phyloP scores from a whole-genome alignment of 2,797 vertebrate species.

The Clarias fuscus region DNA sequence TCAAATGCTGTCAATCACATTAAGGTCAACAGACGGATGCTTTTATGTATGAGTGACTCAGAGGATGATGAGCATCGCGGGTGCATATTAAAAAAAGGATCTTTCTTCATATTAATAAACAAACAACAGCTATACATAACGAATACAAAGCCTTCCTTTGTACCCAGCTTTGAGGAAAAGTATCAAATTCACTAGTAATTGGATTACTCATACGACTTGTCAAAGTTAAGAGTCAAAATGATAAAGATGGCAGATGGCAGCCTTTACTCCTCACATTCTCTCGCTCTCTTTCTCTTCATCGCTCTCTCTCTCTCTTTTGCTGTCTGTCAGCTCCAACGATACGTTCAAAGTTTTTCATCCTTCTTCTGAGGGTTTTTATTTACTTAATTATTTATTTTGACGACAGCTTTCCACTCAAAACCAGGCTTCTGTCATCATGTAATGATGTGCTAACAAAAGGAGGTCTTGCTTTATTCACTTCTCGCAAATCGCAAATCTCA shows the following conservation, averaged over 20 bases:
- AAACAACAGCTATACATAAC: neutral
- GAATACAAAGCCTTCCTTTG: no score
- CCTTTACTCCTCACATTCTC: conserved; percentile 16
- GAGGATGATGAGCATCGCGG: neutral
- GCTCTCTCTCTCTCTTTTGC: neutral
- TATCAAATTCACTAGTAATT: neutral
- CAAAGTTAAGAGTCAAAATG: conserved; percentile 13
- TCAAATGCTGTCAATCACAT: neutral
- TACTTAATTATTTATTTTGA: conserved; percentile 36
- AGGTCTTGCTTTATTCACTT: conserved; percentile 31
- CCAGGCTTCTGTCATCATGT: conserved; percentile 56
- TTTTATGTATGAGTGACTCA: conserved; percentile 2
- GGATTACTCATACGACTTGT: conserved; percentile 21
- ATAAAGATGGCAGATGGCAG: conserved; percentile 18
- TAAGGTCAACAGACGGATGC: conserved; percentile 21
- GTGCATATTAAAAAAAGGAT: neutral
- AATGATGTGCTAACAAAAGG: conserved; percentile 53
- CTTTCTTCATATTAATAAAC: neutral
- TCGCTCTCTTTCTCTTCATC: neutral
- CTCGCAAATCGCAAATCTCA: conserved; percentile 1
- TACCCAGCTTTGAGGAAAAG: neutral
- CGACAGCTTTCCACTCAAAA: conserved; percentile 40
- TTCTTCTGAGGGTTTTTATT: conserved; percentile 57
- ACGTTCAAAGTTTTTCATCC: conserved; percentile 37
- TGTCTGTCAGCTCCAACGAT: conserved; percentile 32